Evolutionary conservation across 2,797 vertebrate genomes (phyloP), one percentile per base, ranked within the genome.

Genomic region (Xiphophorus birchmanni): DNA sequence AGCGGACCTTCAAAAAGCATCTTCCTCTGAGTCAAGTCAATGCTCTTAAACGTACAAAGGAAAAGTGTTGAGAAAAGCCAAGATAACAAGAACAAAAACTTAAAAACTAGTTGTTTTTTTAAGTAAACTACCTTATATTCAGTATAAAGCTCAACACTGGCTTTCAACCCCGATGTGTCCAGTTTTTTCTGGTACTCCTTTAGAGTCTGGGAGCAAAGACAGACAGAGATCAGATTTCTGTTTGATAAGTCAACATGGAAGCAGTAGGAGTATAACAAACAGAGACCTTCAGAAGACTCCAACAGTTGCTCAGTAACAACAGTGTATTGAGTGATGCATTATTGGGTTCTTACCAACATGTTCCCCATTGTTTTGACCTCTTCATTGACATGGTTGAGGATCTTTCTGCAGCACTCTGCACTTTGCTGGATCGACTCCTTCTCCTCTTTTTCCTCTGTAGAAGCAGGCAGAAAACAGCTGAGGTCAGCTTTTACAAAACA

Each of bases 371-470:
- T 87, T 63, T 97, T 97, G 91, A 98, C 97, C 3, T 96, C 96
- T 76, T 97, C 96, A 50, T 98, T 98, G 91, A 99, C 97, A 0
- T 97, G 96, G 92, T 98, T 97, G 77, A 99, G 97, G 88, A 98
- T 98, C 84, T 96, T 97, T 63, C 96, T 95, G 88, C 97, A 98
- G 92, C 96, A 97, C 63, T 98, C 96, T 0, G 97, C 97, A 0
- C 97, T 97, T 82, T 91, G 93, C 83, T 95, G 94, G 82, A 98
- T 95, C 8, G 80, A 95, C 10, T 91, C 92, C 77, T 96, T 96
- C 85, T 98, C 97, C 0, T 0, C 10, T 0, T 17, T 10, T 86
- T 97, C 89, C 74, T 96, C 97, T 97, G 94, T 67, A 82, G 54
- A 90, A 74, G 80, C 45, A 77, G 12, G 67, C 8, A 75, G 83